Percentiles rank a stretch among this genome's conserved stretches.
Evolutionary conservation across 2,797 vertebrate genomes (phyloP).

Genomic region (Cryptoblepharus egeriae): DNA sequence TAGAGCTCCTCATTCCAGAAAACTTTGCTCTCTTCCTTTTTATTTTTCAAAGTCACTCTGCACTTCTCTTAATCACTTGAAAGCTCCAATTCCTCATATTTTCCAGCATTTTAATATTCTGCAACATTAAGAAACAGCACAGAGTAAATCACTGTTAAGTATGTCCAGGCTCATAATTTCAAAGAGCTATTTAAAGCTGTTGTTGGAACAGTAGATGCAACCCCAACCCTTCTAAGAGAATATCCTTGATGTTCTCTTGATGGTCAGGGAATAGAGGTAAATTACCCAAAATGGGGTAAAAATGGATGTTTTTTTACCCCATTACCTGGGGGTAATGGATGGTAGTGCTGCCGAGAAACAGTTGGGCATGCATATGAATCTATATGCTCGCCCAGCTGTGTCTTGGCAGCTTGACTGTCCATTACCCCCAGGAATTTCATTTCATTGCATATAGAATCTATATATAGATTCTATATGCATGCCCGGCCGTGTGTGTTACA

Average conservation of each 20-base stretch:
- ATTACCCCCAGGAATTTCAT: too few relatives aligned
- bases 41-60: slow-evolving; percentile 50
- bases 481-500: too few relatives aligned
- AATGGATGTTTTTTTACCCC: too few relatives aligned
- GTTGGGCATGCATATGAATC: too few relatives aligned
- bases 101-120: slow-evolving; percentile 48
- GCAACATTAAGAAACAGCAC: slow-evolving; percentile 52
- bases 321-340: too few relatives aligned
- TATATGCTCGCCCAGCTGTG: too few relatives aligned
- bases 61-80: slow-evolving; percentile 63
- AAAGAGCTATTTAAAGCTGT: slow-evolving; percentile 38
- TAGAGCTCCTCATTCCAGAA: slow-evolving; percentile 43
- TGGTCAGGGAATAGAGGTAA: too few relatives aligned
- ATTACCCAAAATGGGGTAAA: too few relatives aligned
- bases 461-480: too few relatives aligned
- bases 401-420: too few relatives aligned
- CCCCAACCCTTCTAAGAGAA: slow-evolving; percentile 22
- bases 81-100: slow-evolving; percentile 55
- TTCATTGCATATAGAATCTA: too few relatives aligned
- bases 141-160: slow-evolving; percentile 17
- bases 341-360: too few relatives aligned
- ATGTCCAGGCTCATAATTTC: slow-evolving; percentile 35
- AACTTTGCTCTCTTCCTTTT: slow-evolving; percentile 32
- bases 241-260: slow-evolving; percentile 45
- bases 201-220: slow-evolving; percentile 22